Base-by-base conservation (phyloP, 2,797 vertebrate species). In the Sebastiscus albofasciatus region DNA sequence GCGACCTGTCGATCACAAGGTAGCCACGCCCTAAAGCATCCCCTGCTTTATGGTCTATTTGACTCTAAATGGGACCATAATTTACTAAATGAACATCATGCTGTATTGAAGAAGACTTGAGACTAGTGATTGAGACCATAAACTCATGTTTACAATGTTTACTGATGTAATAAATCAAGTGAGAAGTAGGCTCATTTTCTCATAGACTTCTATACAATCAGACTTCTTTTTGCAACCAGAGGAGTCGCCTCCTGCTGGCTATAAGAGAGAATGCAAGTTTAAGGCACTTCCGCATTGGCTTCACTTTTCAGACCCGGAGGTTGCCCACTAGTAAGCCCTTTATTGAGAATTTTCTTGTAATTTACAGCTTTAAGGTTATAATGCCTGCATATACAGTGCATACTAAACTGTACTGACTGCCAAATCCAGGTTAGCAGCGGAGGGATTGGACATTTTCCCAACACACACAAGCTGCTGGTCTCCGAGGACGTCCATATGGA, bases 401-500 rank as follows among this genome's bases (percentile, higher is more conserved):
- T 26, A 36, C 56, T 66, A 18, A 26, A 72, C 49, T 31, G 33
- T 24, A 56, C 52, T 26, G 33, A 68, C 27, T 20, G 18, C 13
- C 31, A 52, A 62, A 77, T 79, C 33, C 31, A 72, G 72, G 69
- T 58, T 68, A 75, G 73, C 58, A 55, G 69, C 67, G 46, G 31
- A 72, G 14, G 13, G 66, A 74, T 54, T 27, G 61, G 72, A 55
- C 49, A 3, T 61, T 42, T 64, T 55, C 69, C 67, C 14, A 36
- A 67, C 59, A 77, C 70, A 76, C 60, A 79, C 61, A 70, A 49
- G 55, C 60, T 9, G 4, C 77, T 52, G 54, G 16, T 72, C 74
- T 80, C 77, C 22, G 62, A 67, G 67, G 65, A 80, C 72, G 8
- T 70, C 79, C 66, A 59, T 72, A 79, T 58, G 72, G 56, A 71